phyloP scores from a whole-genome alignment of 2,888 invertebrate species.

The Andrena minutula region DNA sequence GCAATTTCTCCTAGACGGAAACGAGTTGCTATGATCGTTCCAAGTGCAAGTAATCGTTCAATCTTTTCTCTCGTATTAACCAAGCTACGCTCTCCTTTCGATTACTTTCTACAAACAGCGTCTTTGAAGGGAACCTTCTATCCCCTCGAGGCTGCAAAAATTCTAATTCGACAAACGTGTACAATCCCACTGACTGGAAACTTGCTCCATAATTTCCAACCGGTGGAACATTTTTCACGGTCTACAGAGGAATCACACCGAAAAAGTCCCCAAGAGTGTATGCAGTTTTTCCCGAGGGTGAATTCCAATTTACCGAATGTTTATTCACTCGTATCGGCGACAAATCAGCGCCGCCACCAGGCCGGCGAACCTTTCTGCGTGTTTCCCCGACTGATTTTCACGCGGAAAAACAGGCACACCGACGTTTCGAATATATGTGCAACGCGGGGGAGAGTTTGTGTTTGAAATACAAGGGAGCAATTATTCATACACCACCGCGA shows the following conservation, averaged over 20 bases:
- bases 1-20: conserved; percentile 25
- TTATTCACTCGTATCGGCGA: conserved; percentile 4
- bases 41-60: conserved; percentile 15
- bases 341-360: conserved; percentile 1
- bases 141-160: too few relatives aligned
- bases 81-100: too few relatives aligned
- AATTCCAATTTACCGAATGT: conserved; percentile 1
- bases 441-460: neutral
- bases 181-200: too few relatives aligned
- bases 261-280: neutral
- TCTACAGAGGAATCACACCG: neutral
- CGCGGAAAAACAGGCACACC: conserved; percentile 13
- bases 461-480: neutral
- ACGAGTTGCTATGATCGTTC: conserved; percentile 42
- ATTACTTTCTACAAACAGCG: too few relatives aligned
- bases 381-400: neutral
- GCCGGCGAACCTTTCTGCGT: neutral
- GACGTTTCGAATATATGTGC: neutral
- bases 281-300: neutral
- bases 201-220: too few relatives aligned
- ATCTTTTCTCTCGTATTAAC: too few relatives aligned
- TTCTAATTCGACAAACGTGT: too few relatives aligned
- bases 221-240: neutral
- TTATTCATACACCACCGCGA: neutral
- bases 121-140: too few relatives aligned